Evolutionary conservation across 2,113 vertebrate genomes (phyloP).

Genomic region (Marmota monax): DNA sequence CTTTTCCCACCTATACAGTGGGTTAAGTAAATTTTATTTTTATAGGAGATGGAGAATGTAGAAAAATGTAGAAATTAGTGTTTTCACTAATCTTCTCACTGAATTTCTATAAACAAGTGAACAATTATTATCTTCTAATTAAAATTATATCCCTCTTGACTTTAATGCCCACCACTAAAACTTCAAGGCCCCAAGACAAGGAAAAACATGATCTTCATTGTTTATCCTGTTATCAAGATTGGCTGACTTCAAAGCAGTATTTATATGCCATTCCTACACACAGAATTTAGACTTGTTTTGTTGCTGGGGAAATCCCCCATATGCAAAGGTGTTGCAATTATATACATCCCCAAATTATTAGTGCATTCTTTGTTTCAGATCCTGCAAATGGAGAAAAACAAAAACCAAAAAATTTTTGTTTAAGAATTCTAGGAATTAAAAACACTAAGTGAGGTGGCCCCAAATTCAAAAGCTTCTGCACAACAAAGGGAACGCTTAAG

Average conservation of each 20-base stretch:
- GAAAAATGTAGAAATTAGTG: not conserved
- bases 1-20: conserved; percentile 37
- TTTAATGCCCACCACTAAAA: not conserved
- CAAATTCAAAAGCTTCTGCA: too few species aligned
- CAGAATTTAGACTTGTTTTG: not conserved
- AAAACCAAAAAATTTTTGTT: not conserved
- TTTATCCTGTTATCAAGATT: not conserved
- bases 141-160: conserved; percentile 24
- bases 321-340: not conserved
- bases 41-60: not conserved
- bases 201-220: not conserved
- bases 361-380: not conserved
- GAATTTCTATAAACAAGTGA: conserved; percentile 46
- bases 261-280: not conserved
- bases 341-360: not conserved
- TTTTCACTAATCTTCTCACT: conserved; percentile 35
- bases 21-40: not conserved
- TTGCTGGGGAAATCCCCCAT: not conserved
- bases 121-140: conserved; percentile 33
- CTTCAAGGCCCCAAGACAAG: not conserved
- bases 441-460: too few species aligned
- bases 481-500: too few species aligned
- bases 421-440: not conserved
- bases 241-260: not conserved
- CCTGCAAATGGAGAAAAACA: not conserved